phyloP scores from a whole-genome alignment of 37 sponge, comb jelly and placozoan genomes.

The Spongilla lacustris region DNA sequence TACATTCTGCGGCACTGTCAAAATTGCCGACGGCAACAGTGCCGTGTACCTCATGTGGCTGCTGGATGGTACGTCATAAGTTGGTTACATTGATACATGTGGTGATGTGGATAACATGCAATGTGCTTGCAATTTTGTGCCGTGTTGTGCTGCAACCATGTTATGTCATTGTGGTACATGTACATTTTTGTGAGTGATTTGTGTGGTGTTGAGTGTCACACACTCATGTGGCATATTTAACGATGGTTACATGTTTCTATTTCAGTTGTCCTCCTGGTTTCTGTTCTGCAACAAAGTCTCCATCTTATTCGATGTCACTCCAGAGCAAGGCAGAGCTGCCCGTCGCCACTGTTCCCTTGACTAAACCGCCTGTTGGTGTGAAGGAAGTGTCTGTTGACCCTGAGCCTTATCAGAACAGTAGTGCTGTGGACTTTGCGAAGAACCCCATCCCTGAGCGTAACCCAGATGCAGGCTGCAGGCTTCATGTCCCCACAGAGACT shows the following conservation, averaged over 20 bases:
- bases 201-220: too few relatives aligned
- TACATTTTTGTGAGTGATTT: too few relatives aligned
- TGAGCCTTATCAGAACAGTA: neutral
- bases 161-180: too few relatives aligned
- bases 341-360: too few relatives aligned
- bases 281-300: neutral
- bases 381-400: neutral
- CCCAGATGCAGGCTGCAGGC: neutral
- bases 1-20: neutral
- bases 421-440: neutral
- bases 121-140: too few relatives aligned
- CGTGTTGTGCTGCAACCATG: too few relatives aligned
- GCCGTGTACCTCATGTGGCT: neutral
- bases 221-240: too few relatives aligned
- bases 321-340: neutral
- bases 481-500: neutral
- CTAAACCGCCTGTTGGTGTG: neutral
- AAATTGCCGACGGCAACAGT: neutral
- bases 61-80: neutral
- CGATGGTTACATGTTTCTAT: too few relatives aligned
- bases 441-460: neutral
- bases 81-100: too few relatives aligned
- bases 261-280: neutral
- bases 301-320: neutral
- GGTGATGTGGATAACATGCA: too few relatives aligned